A percentile compares a stretch with the other conserved stretches of the same genome.
These are phyloP conservation scores for Branchipolynoe longqiensis DNA, from an alignment of 2,888 invertebrate species.

Conservation along the genomic window DNA sequence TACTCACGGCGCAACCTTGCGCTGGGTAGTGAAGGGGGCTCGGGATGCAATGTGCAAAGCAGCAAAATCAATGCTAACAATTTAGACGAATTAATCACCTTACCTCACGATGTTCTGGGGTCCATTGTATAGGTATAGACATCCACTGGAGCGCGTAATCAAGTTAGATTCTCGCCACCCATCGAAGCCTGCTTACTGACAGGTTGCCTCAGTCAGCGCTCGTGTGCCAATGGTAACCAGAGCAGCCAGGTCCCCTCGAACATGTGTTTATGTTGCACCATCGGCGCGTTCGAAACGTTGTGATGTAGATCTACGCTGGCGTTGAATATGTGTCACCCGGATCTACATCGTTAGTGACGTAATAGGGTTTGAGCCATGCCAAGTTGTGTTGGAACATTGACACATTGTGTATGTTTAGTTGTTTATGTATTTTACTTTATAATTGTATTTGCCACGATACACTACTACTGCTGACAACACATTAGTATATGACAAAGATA, in stretches of 20 bases:
- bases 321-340: too few relatives aligned
- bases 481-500: too few relatives aligned
- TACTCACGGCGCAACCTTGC: too few relatives aligned
- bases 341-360: too few relatives aligned
- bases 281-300: not conserved
- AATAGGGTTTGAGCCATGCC: too few relatives aligned
- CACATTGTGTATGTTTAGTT: too few relatives aligned
- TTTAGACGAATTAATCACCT: not conserved
- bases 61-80: not conserved
- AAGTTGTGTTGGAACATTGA: too few relatives aligned
- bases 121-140: not conserved
- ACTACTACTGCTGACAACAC: too few relatives aligned
- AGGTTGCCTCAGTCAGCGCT: not conserved
- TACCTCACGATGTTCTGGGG: not conserved
- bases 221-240: constrained; percentile 7
- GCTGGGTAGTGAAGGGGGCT: too few relatives aligned
- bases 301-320: too few relatives aligned
- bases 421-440: too few relatives aligned
- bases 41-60: not conserved
- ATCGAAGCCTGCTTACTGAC: not conserved
- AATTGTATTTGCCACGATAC: too few relatives aligned
- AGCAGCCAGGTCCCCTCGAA: not conserved
- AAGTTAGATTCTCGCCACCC: not conserved
- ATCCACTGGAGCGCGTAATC: not conserved
- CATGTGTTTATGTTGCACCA: constrained; percentile 7